These are phyloP conservation scores for Moxostoma hubbsi DNA, from an alignment of 2,797 vertebrate species.

Conservation along the genomic window DNA sequence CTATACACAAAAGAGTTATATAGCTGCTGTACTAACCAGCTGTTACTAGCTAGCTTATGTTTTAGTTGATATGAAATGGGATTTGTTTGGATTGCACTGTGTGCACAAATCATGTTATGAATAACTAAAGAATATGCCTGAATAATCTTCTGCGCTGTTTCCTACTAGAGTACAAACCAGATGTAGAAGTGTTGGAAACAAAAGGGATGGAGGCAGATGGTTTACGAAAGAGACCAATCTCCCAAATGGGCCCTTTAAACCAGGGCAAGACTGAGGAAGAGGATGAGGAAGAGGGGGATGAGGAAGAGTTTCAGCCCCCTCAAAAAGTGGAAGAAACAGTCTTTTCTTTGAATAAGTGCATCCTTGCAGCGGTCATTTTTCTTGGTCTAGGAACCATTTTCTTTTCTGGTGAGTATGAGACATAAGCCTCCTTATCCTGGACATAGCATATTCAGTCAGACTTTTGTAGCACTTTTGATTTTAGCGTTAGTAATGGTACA, in stretches of 20 bases:
- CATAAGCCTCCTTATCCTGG: neutral
- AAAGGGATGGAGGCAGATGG: conserved; percentile 56
- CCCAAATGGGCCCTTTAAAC: conserved; percentile 73
- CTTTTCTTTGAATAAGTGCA: conserved; percentile 83
- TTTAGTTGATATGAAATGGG: neutral
- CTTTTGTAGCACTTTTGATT: too few species aligned
- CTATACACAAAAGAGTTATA: neutral
- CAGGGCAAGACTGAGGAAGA: conserved; percentile 58
- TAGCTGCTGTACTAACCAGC: conserved; percentile 7
- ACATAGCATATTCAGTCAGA: too few species aligned
- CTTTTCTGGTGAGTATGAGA: conserved; percentile 74
- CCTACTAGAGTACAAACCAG: conserved; percentile 55
- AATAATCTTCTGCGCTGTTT: neutral
- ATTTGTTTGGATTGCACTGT: neutral
- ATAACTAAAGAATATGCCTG: neutral
- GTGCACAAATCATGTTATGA: neutral
- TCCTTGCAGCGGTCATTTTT: conserved; percentile 78
- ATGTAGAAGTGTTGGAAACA: conserved; percentile 54
- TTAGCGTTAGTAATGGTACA: too few species aligned
- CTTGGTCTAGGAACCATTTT: conserved; percentile 80
- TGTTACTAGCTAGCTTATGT: neutral
- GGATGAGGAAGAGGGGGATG: conserved; percentile 67
- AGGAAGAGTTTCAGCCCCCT: conserved; percentile 72
- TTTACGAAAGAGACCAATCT: conserved; percentile 69
- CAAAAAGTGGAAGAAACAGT: conserved; percentile 67